A percentile compares a stretch with the other conserved stretches of the same genome.
Conservation (phyloP, 2,113 vertebrate species). For the chimpanzee (Pan troglodytes) region NHGRI_mPanTro3-v2.1_pri NC_072402.2:171956501-171957000, state of each 20-base stretch:
- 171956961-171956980: background rate
- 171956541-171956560: no score
- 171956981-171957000: background rate
- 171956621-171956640: background rate
- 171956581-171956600: background rate
- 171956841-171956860: background rate
- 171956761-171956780: fast-evolving
- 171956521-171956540: background rate
- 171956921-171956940: background rate
- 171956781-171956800: fast-evolving
- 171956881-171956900: background rate
- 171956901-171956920: background rate
- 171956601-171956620: background rate
- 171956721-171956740: background rate
- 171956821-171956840: background rate
- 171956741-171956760: no score
- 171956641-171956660: background rate
- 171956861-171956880: background rate
- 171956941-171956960: background rate
- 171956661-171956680: background rate
- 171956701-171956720: background rate
- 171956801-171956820: background rate
- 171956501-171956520: no score
- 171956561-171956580: background rate
- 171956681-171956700: background rate